Evolutionary conservation across 2,888 invertebrate genomes (phyloP).

Genomic region (Tenthredo scrophulariae): DNA sequence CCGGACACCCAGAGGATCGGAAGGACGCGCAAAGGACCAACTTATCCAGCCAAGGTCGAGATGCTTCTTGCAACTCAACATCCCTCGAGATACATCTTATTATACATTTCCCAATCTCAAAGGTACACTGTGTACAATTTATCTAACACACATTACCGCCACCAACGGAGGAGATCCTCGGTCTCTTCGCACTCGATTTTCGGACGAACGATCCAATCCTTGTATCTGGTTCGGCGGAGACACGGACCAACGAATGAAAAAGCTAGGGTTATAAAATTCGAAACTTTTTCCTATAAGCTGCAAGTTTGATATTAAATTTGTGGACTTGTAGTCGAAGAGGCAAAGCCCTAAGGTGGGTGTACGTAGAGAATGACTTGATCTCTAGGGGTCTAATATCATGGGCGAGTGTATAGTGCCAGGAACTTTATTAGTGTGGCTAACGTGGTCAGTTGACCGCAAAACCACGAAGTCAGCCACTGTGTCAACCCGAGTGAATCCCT

Average conservation of each 20-base stretch:
- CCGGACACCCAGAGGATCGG: neutral
- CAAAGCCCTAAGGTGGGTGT: neutral
- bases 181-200: slow-evolving; percentile 44
- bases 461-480: slow-evolving; percentile 23
- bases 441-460: slow-evolving; percentile 27
- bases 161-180: slow-evolving; percentile 29
- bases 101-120: slow-evolving; percentile 8
- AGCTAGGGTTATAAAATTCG: neutral
- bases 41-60: slow-evolving; percentile 13
- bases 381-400: neutral
- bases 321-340: neutral
- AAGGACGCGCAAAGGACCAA: slow-evolving; percentile 12
- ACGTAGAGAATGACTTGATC: slow-evolving; percentile 10
- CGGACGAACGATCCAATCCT: neutral
- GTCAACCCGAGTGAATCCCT: slow-evolving; percentile 32
- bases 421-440: slow-evolving; percentile 32
- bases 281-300: neutral
- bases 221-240: neutral
- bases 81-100: neutral
- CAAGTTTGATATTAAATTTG: neutral
- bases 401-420: neutral
- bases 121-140: slow-evolving; percentile 15
- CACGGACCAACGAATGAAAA: neutral
- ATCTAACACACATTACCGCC: slow-evolving; percentile 50
- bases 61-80: neutral